Evolutionary conservation across 2,888 invertebrate genomes (phyloP), one percentile per base, ranked within the genome.

Genomic region (Leptura quadrifasciata): DNA sequence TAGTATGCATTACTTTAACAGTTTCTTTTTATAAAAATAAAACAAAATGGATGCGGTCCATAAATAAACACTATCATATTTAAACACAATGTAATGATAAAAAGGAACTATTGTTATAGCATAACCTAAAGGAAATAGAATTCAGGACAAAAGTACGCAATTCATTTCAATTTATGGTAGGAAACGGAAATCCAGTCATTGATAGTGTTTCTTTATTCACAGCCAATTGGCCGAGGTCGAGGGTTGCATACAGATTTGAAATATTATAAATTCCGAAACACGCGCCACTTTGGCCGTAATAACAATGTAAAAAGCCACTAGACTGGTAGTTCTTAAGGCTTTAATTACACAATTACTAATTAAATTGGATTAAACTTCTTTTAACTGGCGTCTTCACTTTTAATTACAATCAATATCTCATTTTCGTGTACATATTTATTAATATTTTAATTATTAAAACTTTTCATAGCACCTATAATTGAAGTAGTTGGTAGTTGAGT

Each of bases 171-270:
- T 67, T 54, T 67, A 67, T 52, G 65, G 65, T 52, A 9, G 65
- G 24, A 67, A 64, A 27, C 20, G 70, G 52, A 70, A 70, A 31
- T 60, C 61, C 58, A 35, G 68, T 55, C 74, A 75, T 61, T 72
- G 72, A 76, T 76, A 72, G 72, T 69, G 69, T 72, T 72, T 69
- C 84, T 83, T 84, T 83, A 86, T 85, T 84, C 85, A 83, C 84
- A 84, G 84, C 80, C 85, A 84, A 86, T 86, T 85, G 85, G 83
- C 78, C 77, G 80, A 81, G 80, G 80, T 81, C 85, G 82, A 82
- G 85, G 82, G 81, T 77, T 84, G 87, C 84, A 87, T 87, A 86
- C 85, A 84, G 83, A 86, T 85, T 81, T 83, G 81, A 83, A 85
- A 85, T 85, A 86, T 86, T 85, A 85, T 85, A 83, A 79, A 84